Evolutionary conservation across 2,797 vertebrate genomes (phyloP).

Genomic region (Champsocephalus esox): DNA sequence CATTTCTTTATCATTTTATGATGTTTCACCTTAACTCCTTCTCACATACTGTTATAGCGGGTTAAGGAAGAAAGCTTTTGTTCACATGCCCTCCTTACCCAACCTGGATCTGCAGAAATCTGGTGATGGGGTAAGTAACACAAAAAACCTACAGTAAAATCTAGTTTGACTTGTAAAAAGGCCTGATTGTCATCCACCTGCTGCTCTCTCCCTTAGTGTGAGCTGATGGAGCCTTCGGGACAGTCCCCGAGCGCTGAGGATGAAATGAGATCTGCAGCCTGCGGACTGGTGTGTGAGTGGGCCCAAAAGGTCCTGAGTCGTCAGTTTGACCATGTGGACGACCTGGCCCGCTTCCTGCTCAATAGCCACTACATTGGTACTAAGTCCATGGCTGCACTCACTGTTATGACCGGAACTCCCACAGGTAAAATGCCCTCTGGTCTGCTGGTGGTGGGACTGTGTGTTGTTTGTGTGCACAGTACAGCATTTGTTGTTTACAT

Average conservation of each 20-base stretch:
- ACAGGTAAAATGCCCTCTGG: constrained; percentile 85
- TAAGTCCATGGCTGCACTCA: constrained; percentile 97
- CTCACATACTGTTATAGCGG: constrained; percentile 99
- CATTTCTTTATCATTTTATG: constrained; percentile 1
- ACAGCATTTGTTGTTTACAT: background rate
- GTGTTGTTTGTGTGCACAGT: background rate
- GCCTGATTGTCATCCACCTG: constrained; percentile 11
- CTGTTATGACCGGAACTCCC: constrained; percentile 96
- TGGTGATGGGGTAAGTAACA: constrained; percentile 91
- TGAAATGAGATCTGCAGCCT: constrained; percentile 95
- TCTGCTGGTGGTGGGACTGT: background rate
- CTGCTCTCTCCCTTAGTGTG: constrained; percentile 85
- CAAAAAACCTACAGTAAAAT: background rate
- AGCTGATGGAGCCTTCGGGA: constrained; percentile 91
- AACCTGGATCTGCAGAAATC: constrained; percentile 98
- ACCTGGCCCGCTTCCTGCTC: constrained; percentile 96
- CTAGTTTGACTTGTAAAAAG: background rate
- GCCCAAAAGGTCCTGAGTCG: constrained; percentile 98
- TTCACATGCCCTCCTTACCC: constrained; percentile 98
- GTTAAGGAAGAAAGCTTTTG: constrained; percentile 98
- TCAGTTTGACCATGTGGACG: constrained; percentile 96
- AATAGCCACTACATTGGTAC: constrained; percentile 99
- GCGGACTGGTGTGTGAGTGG: constrained; percentile 98
- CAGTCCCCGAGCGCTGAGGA: constrained; percentile 95
- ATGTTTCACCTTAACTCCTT: constrained; percentile 87